Evolutionary conservation across 2,113 vertebrate genomes (phyloP).

Genomic region (Rhinoderma darwinii): DNA sequence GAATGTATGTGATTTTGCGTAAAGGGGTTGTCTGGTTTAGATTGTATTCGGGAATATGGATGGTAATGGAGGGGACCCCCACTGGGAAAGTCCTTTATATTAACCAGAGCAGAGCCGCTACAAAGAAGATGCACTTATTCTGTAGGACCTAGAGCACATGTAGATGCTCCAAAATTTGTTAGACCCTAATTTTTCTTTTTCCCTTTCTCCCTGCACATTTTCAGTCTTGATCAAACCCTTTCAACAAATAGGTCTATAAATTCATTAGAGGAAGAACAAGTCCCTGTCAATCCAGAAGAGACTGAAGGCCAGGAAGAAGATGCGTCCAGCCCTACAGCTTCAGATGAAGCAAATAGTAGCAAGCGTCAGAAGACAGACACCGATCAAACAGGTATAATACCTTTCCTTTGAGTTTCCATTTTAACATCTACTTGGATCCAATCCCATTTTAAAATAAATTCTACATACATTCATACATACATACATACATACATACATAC

Average conservation of each 20-base stretch:
- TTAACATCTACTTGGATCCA: not conserved
- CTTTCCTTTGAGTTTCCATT: not conserved
- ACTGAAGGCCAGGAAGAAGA: constrained; percentile 64
- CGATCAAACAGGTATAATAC: constrained; percentile 70
- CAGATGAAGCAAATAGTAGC: constrained; percentile 76
- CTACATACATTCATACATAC: no score
- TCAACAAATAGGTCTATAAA: constrained; percentile 86
- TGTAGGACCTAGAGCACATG: no score
- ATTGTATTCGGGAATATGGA: no score
- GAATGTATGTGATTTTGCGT: no score
- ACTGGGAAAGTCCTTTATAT: no score
- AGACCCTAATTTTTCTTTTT: not conserved
- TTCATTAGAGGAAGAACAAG: constrained; percentile 74
- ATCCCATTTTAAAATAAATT: no score
- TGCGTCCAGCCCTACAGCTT: constrained; percentile 67
- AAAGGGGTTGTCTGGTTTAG: no score
- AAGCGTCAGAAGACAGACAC: constrained; percentile 81
- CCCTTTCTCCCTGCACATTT: not conserved
- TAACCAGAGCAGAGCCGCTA: no score
- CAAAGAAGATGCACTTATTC: no score
- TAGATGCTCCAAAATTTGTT: not conserved
- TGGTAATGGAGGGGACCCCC: no score
- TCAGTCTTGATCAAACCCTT: constrained; percentile 67
- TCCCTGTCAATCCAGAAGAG: constrained; percentile 67
- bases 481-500: no score